These are phyloP conservation scores for Bugulina stolonifera DNA, from an alignment of 2,888 invertebrate species.

Conservation along the genomic window DNA sequence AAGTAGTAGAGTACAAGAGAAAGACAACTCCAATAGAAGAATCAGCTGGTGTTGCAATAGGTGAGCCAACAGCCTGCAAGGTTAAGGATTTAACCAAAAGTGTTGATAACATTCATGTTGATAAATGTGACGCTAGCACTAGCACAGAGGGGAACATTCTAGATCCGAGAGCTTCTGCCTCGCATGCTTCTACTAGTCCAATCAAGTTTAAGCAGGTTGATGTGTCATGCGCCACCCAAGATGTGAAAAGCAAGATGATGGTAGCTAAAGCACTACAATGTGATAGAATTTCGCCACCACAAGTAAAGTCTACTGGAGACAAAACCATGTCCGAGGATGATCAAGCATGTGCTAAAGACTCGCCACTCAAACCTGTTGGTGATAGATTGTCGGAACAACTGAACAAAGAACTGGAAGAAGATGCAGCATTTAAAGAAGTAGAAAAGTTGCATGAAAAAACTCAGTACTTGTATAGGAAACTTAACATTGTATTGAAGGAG, in stretches of 20 bases:
- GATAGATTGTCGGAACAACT: background rate
- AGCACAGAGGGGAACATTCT: too few relatives aligned
- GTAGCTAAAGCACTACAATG: background rate
- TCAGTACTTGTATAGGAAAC: background rate
- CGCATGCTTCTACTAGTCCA: background rate
- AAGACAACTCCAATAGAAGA: background rate
- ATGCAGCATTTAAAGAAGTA: constrained; percentile 1
- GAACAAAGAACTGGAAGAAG: background rate
- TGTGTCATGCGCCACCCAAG: background rate
- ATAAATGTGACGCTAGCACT: background rate
- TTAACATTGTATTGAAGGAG: background rate
- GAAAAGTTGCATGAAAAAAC: constrained; percentile 25
- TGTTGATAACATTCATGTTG: background rate
- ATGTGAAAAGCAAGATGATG: background rate
- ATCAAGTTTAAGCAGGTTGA: background rate
- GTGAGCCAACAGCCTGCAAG: background rate
- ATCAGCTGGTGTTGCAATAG: background rate
- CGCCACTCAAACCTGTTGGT: constrained; percentile 1
- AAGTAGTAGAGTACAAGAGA: background rate
- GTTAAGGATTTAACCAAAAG: too few relatives aligned
- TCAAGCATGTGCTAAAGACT: constrained; percentile 5
- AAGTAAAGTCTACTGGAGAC: background rate
- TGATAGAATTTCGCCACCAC: background rate
- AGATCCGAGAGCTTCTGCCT: background rate
- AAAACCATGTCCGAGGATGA: background rate